These are phyloP conservation scores for Philaethria dido DNA, from an alignment of 2,888 invertebrate genomes.

Conservation along the genomic window DNA sequence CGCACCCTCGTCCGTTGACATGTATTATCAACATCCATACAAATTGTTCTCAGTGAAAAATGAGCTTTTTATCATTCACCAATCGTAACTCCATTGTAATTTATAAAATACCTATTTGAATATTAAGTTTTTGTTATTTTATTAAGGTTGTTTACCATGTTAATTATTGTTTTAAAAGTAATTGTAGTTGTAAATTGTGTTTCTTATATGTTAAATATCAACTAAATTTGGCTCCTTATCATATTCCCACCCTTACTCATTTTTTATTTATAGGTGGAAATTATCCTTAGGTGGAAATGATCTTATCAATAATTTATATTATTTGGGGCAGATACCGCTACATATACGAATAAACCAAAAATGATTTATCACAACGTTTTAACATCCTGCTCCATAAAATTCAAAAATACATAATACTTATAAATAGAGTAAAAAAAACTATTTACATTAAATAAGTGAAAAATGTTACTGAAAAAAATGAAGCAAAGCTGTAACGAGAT, in stretches of 20 bases:
- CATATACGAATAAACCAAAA: too few relatives aligned
- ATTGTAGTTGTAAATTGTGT: neutral
- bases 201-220: too few relatives aligned
- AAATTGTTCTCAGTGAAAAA: conserved; percentile 24
- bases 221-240: too few relatives aligned
- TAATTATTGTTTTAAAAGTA: neutral
- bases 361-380: too few relatives aligned
- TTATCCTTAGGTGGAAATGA: too few relatives aligned
- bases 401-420: too few relatives aligned
- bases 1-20: conserved; percentile 13
- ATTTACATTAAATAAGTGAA: neutral
- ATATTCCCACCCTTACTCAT: too few relatives aligned
- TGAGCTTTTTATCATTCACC: conserved; percentile 16
- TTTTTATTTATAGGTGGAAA: too few relatives aligned
- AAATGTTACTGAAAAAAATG: neutral
- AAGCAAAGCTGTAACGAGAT: conserved; percentile 21
- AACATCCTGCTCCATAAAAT: too few relatives aligned
- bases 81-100: conserved; percentile 20
- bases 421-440: neutral
- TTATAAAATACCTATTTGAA: neutral
- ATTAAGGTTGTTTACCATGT: neutral
- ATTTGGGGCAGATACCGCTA: too few relatives aligned
- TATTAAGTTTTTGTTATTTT: conserved; percentile 1
- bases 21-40: conserved; percentile 25
- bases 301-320: too few relatives aligned